Evolutionary conservation across 2,797 vertebrate genomes (phyloP).

Genomic region (Ambastaia sidthimunki): DNA sequence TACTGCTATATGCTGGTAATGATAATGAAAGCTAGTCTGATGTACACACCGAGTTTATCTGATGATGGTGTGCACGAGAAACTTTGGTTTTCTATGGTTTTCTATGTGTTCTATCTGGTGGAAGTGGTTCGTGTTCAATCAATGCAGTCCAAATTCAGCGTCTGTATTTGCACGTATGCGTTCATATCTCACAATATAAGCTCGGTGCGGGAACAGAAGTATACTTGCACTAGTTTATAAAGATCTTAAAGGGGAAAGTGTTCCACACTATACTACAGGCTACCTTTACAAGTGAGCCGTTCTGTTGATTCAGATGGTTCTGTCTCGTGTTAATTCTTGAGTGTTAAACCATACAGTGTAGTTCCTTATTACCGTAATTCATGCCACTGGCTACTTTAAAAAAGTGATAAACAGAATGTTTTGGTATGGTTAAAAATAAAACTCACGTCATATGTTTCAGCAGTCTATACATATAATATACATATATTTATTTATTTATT

Average conservation of each 20-base stretch:
- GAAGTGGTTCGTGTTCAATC: slow-evolving; percentile 5
- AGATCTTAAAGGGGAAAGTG: background rate
- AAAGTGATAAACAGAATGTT: too few relatives aligned
- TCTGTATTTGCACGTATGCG: background rate
- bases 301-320: too few relatives aligned
- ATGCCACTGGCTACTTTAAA: too few relatives aligned
- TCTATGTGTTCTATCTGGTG: background rate
- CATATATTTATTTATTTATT: too few relatives aligned
- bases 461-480: too few relatives aligned
- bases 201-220: slow-evolving; percentile 6
- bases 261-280: too few relatives aligned
- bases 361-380: too few relatives aligned
- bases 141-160: background rate
- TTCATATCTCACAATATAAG: background rate
- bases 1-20: background rate
- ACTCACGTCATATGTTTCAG: too few relatives aligned
- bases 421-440: too few relatives aligned
- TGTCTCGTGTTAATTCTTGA: too few relatives aligned
- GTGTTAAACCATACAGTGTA: too few relatives aligned
- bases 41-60: background rate
- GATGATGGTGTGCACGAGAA: background rate
- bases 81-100: background rate
- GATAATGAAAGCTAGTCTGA: background rate
- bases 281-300: too few relatives aligned
- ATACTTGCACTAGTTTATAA: slow-evolving; percentile 9